Conservation (phyloP, 2,113 vertebrate species). For the Forbesichthys agassizii region DNA sequence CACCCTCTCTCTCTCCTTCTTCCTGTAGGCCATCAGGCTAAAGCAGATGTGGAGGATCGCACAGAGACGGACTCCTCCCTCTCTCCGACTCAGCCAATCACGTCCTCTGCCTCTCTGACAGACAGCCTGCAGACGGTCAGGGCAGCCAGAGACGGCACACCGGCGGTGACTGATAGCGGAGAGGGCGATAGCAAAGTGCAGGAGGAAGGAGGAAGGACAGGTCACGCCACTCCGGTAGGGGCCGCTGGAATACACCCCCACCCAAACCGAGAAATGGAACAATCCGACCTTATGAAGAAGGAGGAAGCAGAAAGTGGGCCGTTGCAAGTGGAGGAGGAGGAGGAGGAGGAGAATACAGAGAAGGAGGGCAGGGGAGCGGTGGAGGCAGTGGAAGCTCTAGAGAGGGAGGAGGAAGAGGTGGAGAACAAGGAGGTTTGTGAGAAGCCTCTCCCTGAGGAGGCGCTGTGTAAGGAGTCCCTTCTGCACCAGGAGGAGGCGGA, state of each 20-base stretch:
- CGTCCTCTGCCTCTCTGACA: conserved; percentile 32
- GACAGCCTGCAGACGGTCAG: conserved; percentile 44
- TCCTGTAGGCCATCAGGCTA: conserved; percentile 39
- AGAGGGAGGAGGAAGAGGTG: conserved; percentile 44
- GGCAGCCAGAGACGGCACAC: conserved; percentile 32
- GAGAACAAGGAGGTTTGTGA: conserved; percentile 16
- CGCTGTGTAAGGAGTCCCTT: conserved; percentile 7
- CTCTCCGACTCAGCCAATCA: conserved; percentile 24
- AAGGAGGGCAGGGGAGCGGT: conserved; percentile 4
- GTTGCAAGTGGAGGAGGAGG: conserved; percentile 48
- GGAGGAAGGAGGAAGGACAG: conserved; percentile 37
- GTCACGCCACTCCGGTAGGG: conserved; percentile 27
- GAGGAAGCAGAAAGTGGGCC: conserved; percentile 58
- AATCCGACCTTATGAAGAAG: conserved; percentile 60
- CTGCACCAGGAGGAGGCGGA: conserved; percentile 14
- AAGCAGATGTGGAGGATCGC: conserved; percentile 46
- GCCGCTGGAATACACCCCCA: conserved; percentile 49
- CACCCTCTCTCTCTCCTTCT: background rate
- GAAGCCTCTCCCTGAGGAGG: conserved; percentile 44
- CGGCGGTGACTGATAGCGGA: conserved; percentile 37
- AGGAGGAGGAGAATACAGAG: conserved; percentile 31
- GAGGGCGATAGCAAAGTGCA: conserved; percentile 8
- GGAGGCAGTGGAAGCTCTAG: conserved; percentile 4
- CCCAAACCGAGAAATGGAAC: conserved; percentile 52
- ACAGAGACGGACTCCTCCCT: conserved; percentile 32